A percentile compares a stretch with the other conserved stretches of the same genome.
Evolutionary conservation across 1,140 invertebrate genomes (phyloP).

Genomic region (Eurosta solidaginis): DNA sequence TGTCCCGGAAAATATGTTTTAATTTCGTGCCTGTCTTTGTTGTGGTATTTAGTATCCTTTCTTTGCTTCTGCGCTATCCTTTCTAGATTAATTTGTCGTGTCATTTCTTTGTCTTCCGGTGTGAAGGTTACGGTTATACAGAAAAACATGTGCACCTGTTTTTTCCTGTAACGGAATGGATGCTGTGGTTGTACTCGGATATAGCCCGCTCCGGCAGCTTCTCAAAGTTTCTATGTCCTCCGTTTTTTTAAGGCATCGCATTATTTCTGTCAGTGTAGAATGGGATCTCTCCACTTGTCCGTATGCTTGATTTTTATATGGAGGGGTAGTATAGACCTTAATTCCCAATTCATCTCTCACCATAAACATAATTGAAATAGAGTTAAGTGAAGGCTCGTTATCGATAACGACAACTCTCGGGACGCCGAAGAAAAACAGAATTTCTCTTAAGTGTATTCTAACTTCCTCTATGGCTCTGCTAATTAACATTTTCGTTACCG

Average conservation of each 20-base stretch:
- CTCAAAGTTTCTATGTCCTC: not conserved
- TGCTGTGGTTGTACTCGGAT: conserved; percentile 28
- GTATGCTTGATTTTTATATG: conserved; percentile 18
- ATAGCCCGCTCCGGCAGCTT: conserved; percentile 11
- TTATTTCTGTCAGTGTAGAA: conserved; percentile 31
- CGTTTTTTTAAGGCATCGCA: conserved; percentile 22
- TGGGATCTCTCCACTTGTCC: conserved; percentile 32
- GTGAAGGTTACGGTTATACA: no score
- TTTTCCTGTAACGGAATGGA: conserved; percentile 19
- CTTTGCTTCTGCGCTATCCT: no score
- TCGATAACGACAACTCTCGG: conserved; percentile 30
- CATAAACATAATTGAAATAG: conserved; percentile 12
- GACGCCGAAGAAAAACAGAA: conserved; percentile 30
- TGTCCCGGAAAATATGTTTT: no score
- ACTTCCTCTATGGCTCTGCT: conserved; percentile 30
- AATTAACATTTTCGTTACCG: not conserved
- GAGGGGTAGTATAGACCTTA: conserved; percentile 28
- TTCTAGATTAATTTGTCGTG: no score
- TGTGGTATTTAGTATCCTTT: no score
- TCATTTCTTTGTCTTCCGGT: no score
- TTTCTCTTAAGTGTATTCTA: conserved; percentile 24
- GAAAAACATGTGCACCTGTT: no score
- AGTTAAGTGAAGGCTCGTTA: conserved; percentile 35
- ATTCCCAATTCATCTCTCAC: conserved; percentile 5
- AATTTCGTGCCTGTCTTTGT: no score